Evolutionary conservation across 2,888 invertebrate species (phyloP).

Genomic region (Drosophila atroscutellata): DNA sequence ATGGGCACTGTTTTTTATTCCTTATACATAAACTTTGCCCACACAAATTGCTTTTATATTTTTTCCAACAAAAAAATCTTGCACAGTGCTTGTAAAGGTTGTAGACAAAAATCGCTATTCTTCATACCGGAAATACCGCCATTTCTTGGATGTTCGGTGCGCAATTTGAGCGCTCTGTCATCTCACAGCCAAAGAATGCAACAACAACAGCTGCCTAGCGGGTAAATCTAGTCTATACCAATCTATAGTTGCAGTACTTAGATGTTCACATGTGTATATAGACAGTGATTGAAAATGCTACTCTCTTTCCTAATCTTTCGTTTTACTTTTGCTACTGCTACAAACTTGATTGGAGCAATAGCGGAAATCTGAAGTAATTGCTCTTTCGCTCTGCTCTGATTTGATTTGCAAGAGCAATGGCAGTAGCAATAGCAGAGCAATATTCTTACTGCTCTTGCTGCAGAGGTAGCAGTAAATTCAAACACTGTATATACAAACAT

Average conservation of each 20-base stretch:
- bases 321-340: not conserved
- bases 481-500: not conserved
- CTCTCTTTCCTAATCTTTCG: not conserved
- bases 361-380: not conserved
- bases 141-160: conserved; percentile 84
- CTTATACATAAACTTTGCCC: not conserved
- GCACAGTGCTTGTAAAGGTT: conserved; percentile 85
- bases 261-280: not conserved
- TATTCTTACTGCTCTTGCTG: not conserved
- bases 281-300: not conserved
- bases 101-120: conserved; percentile 83
- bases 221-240: conserved; percentile 77
- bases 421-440: not conserved
- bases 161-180: conserved; percentile 82
- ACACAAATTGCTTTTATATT: conserved; percentile 2
- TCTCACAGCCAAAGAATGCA: conserved; percentile 80
- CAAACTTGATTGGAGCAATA: not conserved
- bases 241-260: conserved; percentile 31
- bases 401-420: too few relatives aligned
- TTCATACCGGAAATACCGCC: conserved; percentile 84
- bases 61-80: conserved; percentile 11
- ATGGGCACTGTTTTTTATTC: conserved; percentile 3
- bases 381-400: not conserved
- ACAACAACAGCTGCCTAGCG: conserved; percentile 78
- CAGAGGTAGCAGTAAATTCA: not conserved